Evolutionary conservation across 2,888 invertebrate genomes (phyloP).

Genomic region (Strigamia maritima): DNA sequence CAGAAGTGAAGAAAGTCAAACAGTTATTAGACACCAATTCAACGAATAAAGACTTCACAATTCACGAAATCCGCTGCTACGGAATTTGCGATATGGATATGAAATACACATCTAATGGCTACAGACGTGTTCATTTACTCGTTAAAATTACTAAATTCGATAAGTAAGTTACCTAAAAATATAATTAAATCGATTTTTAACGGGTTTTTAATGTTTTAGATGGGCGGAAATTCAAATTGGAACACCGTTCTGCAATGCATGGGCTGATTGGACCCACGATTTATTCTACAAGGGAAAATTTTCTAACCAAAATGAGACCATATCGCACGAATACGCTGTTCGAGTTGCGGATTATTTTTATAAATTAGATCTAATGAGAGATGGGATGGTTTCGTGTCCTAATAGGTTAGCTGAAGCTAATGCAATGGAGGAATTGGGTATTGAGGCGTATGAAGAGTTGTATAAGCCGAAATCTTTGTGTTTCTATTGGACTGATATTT

Average conservation of each 20-base stretch:
- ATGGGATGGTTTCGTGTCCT: not conserved
- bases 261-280: constrained; percentile 36
- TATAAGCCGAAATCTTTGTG: not conserved
- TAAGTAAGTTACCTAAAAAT: not conserved
- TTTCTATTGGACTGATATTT: constrained; percentile 22
- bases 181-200: not conserved
- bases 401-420: not conserved
- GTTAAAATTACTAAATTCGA: constrained; percentile 22
- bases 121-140: constrained; percentile 1
- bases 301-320: not conserved
- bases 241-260: constrained; percentile 14
- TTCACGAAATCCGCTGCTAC: not conserved
- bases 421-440: not conserved
- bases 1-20: not conserved
- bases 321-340: not conserved
- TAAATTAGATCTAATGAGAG: not conserved
- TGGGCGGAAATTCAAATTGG: constrained; percentile 35
- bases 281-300: constrained; percentile 26
- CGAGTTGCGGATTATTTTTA: constrained; percentile 9
- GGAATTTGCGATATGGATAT: not conserved
- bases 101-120: not conserved
- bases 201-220: not conserved
- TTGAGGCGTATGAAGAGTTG: not conserved
- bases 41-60: not conserved
- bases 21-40: not conserved